Evolutionary conservation across 2,797 vertebrate genomes (phyloP), one percentile per base, ranked within the genome.

Genomic region (Bryconaethiops microstoma): DNA sequence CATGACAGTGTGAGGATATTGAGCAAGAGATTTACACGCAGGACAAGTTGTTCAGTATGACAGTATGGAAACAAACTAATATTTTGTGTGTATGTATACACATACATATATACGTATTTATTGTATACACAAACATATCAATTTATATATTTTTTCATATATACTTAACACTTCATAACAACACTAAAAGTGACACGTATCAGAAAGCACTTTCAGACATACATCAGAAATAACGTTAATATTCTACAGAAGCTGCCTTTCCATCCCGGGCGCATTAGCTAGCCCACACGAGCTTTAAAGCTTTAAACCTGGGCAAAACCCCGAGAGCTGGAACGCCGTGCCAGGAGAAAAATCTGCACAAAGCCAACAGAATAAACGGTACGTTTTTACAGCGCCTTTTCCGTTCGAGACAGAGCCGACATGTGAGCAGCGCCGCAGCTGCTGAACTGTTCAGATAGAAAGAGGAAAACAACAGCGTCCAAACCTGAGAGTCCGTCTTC

Each of bases 11-110:
- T 10, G 29, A 80, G 21, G 62, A 69, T 67, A 17, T n/a, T 70
- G 50, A 48, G 29, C 57, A 83, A 75, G 19, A 57, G 45, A 67
- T 65, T 68, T 74, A 10, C 45, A 76, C 1, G 9, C 48, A 50
- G 12, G 23, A 39, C 23, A 76, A 2, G 40, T 13, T 29, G 13
- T 77, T 70, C 42, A 45, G 55, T 2, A 42, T n/a, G 7, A 73
- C 29, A 65, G 29, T 23, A 29, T 21, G 9, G 17, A 82, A 35
- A 48, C 63, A 76, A 65, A 29, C 29, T 29, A 29, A 29, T 29
- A 29, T 29, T 29, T 29, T 29, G 29, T 29, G 29, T 29, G 29
- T 29, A 3, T 29, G 29, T 1, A 50, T 14, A 48, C 16, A 35
- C 29, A 12, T 17, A 29, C 14, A 50, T 10, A 50, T 10, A 50